Conservation (phyloP, 2,113 vertebrate species). For the Megaleporinus macrocephalus region DNA sequence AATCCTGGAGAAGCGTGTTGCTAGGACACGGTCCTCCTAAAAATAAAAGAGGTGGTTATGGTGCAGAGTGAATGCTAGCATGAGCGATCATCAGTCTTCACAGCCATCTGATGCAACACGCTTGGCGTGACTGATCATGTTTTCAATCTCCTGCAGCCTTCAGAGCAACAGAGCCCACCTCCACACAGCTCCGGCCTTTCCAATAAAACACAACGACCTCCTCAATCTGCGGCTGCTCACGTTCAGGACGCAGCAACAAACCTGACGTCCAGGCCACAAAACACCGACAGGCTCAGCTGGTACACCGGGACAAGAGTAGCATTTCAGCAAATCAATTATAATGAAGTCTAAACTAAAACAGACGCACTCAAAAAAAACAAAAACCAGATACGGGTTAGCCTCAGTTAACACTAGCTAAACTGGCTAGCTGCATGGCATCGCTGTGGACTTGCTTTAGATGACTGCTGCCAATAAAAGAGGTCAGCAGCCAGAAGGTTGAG, state of each 20-base stretch:
- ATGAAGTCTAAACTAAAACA: background rate
- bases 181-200: slow-evolving; percentile 8
- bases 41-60: slow-evolving; percentile 45
- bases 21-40: slow-evolving; percentile 60
- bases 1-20: slow-evolving; percentile 59
- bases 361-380: no score
- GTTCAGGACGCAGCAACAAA: background rate
- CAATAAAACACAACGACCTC: background rate
- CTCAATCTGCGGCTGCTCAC: background rate
- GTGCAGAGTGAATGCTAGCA: slow-evolving; percentile 39
- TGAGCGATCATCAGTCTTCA: slow-evolving; percentile 33
- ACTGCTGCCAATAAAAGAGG: no score
- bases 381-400: no score
- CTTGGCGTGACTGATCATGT: slow-evolving; percentile 25
- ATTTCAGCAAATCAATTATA: background rate
- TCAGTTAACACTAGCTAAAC: no score
- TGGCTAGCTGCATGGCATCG: no score
- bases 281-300: background rate
- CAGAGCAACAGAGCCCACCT: background rate
- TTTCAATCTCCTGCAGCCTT: background rate
- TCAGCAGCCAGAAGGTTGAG: no score
- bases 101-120: slow-evolving; percentile 19
- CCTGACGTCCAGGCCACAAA: background rate
- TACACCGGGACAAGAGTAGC: background rate
- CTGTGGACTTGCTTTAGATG: no score